Evolutionary conservation across 1,140 invertebrate species (phyloP).

Genomic region (Zaprionus lachaisei): DNA sequence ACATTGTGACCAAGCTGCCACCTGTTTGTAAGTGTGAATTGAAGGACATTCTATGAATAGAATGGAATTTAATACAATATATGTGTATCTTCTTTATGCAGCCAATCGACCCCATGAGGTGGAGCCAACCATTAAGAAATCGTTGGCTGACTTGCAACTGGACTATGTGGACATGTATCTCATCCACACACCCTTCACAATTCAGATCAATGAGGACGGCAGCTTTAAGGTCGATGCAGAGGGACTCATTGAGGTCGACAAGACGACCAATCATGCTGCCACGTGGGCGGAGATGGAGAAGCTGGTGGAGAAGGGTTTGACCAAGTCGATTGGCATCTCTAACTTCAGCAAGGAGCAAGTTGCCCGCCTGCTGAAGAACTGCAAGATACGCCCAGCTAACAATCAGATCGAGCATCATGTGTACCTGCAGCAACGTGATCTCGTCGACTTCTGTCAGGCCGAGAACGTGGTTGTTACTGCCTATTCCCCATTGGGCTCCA

Average conservation of each 20-base stretch:
- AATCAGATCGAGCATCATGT: slow-evolving; percentile 93
- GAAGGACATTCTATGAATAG: not conserved
- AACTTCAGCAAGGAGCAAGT: slow-evolving; percentile 92
- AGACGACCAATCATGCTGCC: slow-evolving; percentile 88
- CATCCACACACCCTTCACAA: slow-evolving; percentile 91
- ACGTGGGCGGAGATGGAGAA: slow-evolving; percentile 93
- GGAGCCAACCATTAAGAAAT: slow-evolving; percentile 89
- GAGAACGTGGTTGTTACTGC: slow-evolving; percentile 91
- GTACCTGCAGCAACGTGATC: slow-evolving; percentile 91
- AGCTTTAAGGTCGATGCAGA: slow-evolving; percentile 85
- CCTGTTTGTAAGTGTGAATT: slow-evolving; percentile 71
- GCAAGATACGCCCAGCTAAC: slow-evolving; percentile 89
- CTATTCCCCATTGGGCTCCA: slow-evolving; percentile 93
- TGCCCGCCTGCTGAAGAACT: slow-evolving; percentile 87
- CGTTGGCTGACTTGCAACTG: slow-evolving; percentile 89
- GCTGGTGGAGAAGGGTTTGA: slow-evolving; percentile 88
- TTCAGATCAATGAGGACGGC: slow-evolving; percentile 84
- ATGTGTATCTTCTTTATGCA: slow-evolving; percentile 15
- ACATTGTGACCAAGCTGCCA: slow-evolving; percentile 92
- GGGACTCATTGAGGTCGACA: slow-evolving; percentile 88
- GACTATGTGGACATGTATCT: slow-evolving; percentile 94
- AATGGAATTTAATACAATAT: not conserved
- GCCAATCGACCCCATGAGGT: slow-evolving; percentile 90
- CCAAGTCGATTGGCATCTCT: slow-evolving; percentile 91
- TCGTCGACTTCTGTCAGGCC: slow-evolving; percentile 90